Evolutionary conservation across 1,140 invertebrate species (phyloP).

Genomic region (Chlorops oryzae): DNA sequence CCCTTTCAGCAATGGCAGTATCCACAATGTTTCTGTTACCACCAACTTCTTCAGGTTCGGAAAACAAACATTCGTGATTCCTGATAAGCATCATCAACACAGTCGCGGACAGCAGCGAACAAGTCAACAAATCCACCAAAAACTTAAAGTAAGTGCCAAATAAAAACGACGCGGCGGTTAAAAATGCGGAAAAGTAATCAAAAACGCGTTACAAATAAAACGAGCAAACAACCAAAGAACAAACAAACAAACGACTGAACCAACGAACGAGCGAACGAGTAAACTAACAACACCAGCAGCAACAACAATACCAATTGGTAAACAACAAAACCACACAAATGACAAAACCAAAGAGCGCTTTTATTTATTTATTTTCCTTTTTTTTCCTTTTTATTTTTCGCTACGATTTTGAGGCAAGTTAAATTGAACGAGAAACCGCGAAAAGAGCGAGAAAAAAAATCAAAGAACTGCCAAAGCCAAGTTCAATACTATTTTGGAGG

Average conservation of each 20-base stretch:
- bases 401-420: conserved; percentile 10
- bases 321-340: conserved; percentile 13
- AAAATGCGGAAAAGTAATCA: conserved; percentile 47
- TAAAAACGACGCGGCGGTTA: conserved; percentile 5
- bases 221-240: conserved; percentile 4
- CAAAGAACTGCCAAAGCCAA: conserved; percentile 36
- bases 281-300: not conserved
- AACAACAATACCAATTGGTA: conserved; percentile 9
- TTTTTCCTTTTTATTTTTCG: not conserved
- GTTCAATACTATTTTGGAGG: conserved; percentile 41
- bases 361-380: not conserved
- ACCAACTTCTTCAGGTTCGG: conserved; percentile 38
- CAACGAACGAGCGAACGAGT: no score
- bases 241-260: not conserved
- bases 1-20: conserved; percentile 11
- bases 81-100: conserved; percentile 42
- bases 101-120: conserved; percentile 6
- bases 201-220: conserved; percentile 38
- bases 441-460: conserved; percentile 31
- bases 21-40: conserved; percentile 26
- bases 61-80: conserved; percentile 47
- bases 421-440: conserved; percentile 12
- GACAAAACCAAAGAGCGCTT: not conserved
- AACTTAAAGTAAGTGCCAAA: not conserved
- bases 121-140: not conserved